Base-by-base conservation (phyloP, 2,113 vertebrate genomes). In the Uria aalge region DNA sequence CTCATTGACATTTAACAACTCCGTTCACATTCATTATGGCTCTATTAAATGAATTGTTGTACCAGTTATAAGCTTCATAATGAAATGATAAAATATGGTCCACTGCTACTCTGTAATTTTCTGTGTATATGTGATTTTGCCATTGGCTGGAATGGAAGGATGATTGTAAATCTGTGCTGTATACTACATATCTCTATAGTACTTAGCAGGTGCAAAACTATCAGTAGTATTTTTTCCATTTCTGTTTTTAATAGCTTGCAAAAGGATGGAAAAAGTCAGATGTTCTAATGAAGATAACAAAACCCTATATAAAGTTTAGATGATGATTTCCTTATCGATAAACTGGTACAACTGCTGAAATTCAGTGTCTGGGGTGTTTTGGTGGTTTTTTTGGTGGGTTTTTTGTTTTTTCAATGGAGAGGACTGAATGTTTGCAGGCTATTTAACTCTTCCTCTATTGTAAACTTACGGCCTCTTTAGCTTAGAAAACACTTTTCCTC, bases 361-460 rank as follows among this genome's bases (percentile, higher is more conserved):
- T 50, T 85, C 13, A 34, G 6, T 56, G 10, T 19, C 34, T 60
- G 19, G 32, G 56, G 8, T 57, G 20, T n/a, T 22, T 57, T 57
- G 12, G 12, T 34, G 40, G 40, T 34, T 21, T 21, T 17, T 48
- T 45, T 43, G 15, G 6, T 30, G 16, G 17, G 12, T 50, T 27
- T 27, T 27, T 52, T 26, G 27, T 15, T 47, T 64, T 55, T 56
- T 3, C 3, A 30, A 0, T 0, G 1, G 12, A 50, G 47, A 56
- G 50, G 17, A 14, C 29, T 67, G 29, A 47, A 18, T 66, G 12
- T 60, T 84, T 78, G 5, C 7, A 62, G 59, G 15, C 22, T 32
- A 1, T 56, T 75, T 40, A 67, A 36, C 11, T 88, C 23, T 72
- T 85, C 3, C 10, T 15, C 4, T 56, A 1, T 53, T 7, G 6